Base-by-base conservation (phyloP, 2,113 vertebrate genomes). In the Archocentrus centrarchus region DNA sequence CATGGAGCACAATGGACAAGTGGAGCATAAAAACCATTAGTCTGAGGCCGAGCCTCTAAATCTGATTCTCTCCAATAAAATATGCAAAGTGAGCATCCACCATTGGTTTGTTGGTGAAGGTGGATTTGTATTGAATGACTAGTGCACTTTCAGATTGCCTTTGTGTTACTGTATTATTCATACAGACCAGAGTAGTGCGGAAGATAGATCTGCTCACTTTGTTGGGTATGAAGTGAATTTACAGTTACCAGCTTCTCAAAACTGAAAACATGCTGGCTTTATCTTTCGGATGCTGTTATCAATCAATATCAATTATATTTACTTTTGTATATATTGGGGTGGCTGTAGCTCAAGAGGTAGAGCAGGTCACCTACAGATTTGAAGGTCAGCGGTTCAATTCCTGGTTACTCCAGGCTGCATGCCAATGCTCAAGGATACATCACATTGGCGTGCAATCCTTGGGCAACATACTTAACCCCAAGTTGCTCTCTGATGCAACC, bases 21-120 rank as follows among this genome's bases (percentile, higher is more conserved):
- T 5, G 75, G 73, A 86, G 89, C 81, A 85, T 81, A 82, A 93
- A 89, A 88, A 70, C 86, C 85, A 87, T 93, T 87, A 88, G 77
- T 5, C 7, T 76, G 68, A 57, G 77, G 75, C 80, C 24, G 82
- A 57, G 82, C 77, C 60, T 73, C 5, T 47, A 88, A 75, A 91
- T 86, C 88, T 14, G 68, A 85, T 91, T 84, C 57, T 75, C 79
- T 50, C 60, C 75, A 60, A 59, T 9, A 70, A 84, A 82, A 35
- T 73, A 88, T 55, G 32, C 64, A 70, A 13, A 32, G 58, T 66
- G 75, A 5, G 75, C 5, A 62, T 77, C 68, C 5, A 20, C 62
- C 57, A n/a, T 59, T 18, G 59, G 27, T 39, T 47, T 78, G 4
- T 83, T 11, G 30, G 39, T 64, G 77, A 17, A 18, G 50, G 50